These are phyloP conservation scores for Oppia nitens DNA, from an alignment of 1,140 invertebrate genomes.

Conservation along the genomic window DNA sequence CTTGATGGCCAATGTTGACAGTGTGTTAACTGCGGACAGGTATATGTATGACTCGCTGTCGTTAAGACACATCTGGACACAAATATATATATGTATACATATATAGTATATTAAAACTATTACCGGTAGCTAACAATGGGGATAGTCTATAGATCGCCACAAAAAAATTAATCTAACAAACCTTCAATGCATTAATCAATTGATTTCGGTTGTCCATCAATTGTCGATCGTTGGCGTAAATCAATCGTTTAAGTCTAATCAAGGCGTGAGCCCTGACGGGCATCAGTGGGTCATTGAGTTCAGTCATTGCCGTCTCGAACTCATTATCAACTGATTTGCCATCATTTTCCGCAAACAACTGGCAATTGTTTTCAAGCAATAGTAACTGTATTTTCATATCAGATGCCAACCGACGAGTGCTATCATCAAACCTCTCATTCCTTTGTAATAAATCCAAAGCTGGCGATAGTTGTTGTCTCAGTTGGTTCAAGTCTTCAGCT, in stretches of 20 bases:
- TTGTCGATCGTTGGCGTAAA: constrained; percentile 44
- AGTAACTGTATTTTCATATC: background rate
- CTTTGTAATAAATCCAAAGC: background rate
- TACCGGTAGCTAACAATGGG: background rate
- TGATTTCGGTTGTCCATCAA: constrained; percentile 44
- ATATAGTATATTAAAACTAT: background rate
- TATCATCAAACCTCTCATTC: background rate
- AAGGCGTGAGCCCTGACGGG: constrained; percentile 61
- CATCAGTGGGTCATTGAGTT: constrained; percentile 52
- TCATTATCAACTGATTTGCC: background rate
- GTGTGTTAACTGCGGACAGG: constrained; percentile 52
- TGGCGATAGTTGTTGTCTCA: background rate
- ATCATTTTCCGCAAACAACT: background rate
- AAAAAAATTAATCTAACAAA: constrained; percentile 17
- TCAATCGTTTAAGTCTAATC: constrained; percentile 48
- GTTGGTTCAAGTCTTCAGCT: background rate
- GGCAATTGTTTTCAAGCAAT: background rate
- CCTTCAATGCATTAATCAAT: constrained; percentile 48
- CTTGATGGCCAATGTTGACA: constrained; percentile 43
- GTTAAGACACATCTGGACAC: constrained; percentile 44
- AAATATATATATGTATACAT: constrained; percentile 9
- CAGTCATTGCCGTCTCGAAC: constrained; percentile 35
- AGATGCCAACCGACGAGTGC: background rate
- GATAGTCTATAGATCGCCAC: constrained; percentile 15
- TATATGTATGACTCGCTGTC: constrained; percentile 69